These are phyloP conservation scores for Stenodema calcarata DNA, from an alignment of 2,888 invertebrate genomes.

Conservation along the genomic window DNA sequence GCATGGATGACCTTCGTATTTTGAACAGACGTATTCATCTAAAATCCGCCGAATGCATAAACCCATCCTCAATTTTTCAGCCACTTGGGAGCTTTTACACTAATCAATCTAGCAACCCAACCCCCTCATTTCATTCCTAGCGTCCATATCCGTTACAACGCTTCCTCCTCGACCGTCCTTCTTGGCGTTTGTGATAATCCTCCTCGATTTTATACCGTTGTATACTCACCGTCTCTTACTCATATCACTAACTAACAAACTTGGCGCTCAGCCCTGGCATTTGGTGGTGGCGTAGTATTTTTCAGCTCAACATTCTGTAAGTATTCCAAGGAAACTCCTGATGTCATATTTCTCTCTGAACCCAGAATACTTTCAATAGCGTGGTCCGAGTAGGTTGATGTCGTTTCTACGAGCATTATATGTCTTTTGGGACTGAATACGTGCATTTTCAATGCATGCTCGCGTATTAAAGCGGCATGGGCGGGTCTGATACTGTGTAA, in stretches of 20 bases:
- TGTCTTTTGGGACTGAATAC: not conserved
- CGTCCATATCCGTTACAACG: not conserved
- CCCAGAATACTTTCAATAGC: not conserved
- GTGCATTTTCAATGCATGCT: not conserved
- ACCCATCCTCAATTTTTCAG: not conserved
- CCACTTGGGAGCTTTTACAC: not conserved
- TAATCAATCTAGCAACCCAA: not conserved
- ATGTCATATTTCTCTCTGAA: not conserved
- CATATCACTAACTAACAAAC: constrained; percentile 1
- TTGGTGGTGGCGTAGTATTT: not conserved
- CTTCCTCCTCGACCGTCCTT: not conserved
- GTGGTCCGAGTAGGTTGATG: not conserved
- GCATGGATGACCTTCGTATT: not conserved
- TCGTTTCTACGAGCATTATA: not conserved
- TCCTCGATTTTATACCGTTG: not conserved
- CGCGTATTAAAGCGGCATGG: not conserved
- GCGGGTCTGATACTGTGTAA: not conserved
- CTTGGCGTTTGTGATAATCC: not conserved
- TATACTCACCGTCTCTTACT: not conserved
- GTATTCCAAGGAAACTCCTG: not conserved
- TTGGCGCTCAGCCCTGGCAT: constrained; percentile 21
- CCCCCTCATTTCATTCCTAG: not conserved
- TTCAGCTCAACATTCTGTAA: not conserved
- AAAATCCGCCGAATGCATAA: not conserved
- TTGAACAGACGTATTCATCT: not conserved